Evolutionary conservation across 2,113 vertebrate genomes (phyloP), one percentile per base, ranked within the genome.

Genomic region (Madoqua kirkii): DNA sequence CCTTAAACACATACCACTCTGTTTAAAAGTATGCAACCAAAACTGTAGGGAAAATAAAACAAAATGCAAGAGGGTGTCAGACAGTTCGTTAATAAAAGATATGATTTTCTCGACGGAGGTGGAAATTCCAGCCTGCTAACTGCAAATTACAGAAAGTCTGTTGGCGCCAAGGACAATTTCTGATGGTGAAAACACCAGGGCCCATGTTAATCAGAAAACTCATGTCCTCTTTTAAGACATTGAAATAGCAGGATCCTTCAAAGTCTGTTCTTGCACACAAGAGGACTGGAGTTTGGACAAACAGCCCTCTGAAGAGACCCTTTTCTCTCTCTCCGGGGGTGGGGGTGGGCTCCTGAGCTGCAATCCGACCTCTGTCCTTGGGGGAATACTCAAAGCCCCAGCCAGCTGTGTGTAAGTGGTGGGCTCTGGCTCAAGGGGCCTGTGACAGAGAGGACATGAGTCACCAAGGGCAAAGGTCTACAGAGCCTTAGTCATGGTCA

Each of bases 381-480:
- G 96, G 97, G 71, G 67, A 79, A 64, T 95, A 40, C 84, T 95
- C 45, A 6, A 52, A 78, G 27, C 81, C 94, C 88, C 87, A 45
- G 96, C 48, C 98, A 98, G 85, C 91, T 96, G 87, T 93, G 81
- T 94, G 31, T 96, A 93, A 71, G 90, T 5, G 67, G n/a, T 3
- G 91, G 97, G 97, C 92, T 97, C 94, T 54, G 82, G 91, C 78
- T 97, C 98, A 96, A 74, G 64, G 96, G 96, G 91, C 97, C 91
- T 87, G 67, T 54, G 98, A 91, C 94, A 89, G 57, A 67, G 79
- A 40, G 89, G 83, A 96, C 74, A 2, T 91, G 98, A 99, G 96
- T 99, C 99, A 99, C 96, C 2, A 13, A 82, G 98, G 98, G 98
- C 98, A 98, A 97, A 99, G 98, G 98, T 93, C 94, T 93, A 89